Base-by-base conservation (phyloP, 2,113 vertebrate species). In the Dipodomys stephensi region DNA sequence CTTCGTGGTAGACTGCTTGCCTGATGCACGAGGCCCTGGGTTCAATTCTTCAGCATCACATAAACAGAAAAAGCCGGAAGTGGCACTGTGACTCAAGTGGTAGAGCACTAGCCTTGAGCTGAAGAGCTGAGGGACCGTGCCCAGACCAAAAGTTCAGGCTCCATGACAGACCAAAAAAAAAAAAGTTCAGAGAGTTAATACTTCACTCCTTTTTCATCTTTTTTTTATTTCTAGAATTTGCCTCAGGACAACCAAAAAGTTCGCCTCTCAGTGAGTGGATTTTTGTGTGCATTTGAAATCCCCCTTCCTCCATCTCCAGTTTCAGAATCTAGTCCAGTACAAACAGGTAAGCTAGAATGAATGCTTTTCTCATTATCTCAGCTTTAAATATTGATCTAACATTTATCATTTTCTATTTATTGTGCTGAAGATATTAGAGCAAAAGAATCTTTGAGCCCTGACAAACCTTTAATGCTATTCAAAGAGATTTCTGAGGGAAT, bases 231-330 rank as follows among this genome's bases (percentile, higher is more conserved):
- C 5, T 81, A 99, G 99, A 99, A 99, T 96, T 99, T 99, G 91
- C 99, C 99, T 83, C 99, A 99, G 94, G 99, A 99, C 97, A 99
- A 99, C 98, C 99, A 99, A 98, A 99, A 99, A 96, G 99, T 99
- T 1, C 98, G 99, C 53, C 98, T 99, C 57, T 99, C 99, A 0
- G 98, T 99, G 25, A 99, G 98, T 82, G 99, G 99, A 83, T 99
- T 99, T 97, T 96, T 99, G 83, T 99, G 99, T 88, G 99, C 99
- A 0, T 99, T 99, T 88, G 99, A 99, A 98, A 98, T 99, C 92
- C 99, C 99, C 0, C 98, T 99, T 82, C 99, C 99, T 0, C 99
- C 99, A 87, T 99, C 99, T 3, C 99, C 99, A 46, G 98, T 98
- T 0, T 99, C 99, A 18, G 97, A 99, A 68, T 98, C 98, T 82